Evolutionary conservation across 2,888 invertebrate genomes (phyloP).

Genomic region (Pandemis heparana): DNA sequence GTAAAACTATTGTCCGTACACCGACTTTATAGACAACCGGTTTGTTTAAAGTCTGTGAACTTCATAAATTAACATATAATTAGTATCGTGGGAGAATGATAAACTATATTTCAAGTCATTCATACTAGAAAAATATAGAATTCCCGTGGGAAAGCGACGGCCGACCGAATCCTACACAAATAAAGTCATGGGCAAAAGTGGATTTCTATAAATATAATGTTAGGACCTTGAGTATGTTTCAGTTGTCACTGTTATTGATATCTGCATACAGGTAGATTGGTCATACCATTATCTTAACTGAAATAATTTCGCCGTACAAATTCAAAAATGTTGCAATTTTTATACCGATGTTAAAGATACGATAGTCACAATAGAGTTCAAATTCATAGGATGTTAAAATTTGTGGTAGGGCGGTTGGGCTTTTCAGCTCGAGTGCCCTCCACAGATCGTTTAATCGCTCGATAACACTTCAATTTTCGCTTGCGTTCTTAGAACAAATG

Average conservation of each 20-base stretch:
- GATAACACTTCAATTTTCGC: conserved; percentile 37
- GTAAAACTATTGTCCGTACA: no score
- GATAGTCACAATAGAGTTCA: background rate
- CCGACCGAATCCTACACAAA: conserved; percentile 1
- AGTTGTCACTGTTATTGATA: background rate
- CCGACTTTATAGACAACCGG: no score
- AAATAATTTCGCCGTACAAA: background rate
- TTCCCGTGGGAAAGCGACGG: background rate
- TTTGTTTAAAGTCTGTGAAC: background rate
- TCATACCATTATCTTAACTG: background rate
- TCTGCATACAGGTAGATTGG: background rate
- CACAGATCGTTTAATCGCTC: conserved; percentile 25
- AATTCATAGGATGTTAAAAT: conserved; percentile 11
- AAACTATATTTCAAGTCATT: background rate
- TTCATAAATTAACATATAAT: no score
- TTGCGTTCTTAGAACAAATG: conserved; percentile 35
- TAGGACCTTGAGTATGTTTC: background rate
- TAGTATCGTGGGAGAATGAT: background rate
- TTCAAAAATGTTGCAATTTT: background rate
- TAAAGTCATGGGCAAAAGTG: background rate
- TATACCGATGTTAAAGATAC: background rate
- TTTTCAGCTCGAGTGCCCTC: conserved; percentile 26
- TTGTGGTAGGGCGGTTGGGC: background rate
- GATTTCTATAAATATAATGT: background rate
- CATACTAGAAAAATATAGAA: background rate